Evolutionary conservation across 2,888 invertebrate species (phyloP).

Genomic region (Drosophila lutescens): DNA sequence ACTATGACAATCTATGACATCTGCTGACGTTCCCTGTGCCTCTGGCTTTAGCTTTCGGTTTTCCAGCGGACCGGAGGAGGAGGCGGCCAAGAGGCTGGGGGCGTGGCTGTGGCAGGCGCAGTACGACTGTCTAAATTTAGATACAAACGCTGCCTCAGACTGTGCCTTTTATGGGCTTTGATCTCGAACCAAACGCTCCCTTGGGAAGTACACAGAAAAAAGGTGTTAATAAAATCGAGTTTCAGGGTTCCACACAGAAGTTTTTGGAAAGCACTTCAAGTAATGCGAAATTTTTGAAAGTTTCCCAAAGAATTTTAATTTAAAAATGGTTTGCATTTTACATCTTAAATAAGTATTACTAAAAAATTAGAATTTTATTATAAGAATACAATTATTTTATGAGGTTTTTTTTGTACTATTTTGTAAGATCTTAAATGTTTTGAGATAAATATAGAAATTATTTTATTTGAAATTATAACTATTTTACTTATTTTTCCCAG

Average conservation of each 20-base stretch:
- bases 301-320: no score
- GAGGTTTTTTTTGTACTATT: no score
- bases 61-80: neutral
- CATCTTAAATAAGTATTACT: no score
- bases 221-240: neutral
- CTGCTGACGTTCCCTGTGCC: slow-evolving; percentile 45
- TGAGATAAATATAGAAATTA: no score
- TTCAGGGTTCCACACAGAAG: no score
- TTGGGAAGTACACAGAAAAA: slow-evolving; percentile 10
- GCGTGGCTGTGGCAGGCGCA: slow-evolving; percentile 13
- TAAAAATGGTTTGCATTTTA: no score
- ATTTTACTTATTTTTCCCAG: neutral
- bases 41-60: slow-evolving; percentile 20
- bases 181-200: slow-evolving; percentile 55
- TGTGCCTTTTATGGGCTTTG: slow-evolving; percentile 73
- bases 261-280: no score
- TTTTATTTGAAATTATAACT: neutral
- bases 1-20: slow-evolving; percentile 74
- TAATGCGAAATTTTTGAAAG: no score
- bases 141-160: slow-evolving; percentile 57
- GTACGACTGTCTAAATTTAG: slow-evolving; percentile 72
- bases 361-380: no score
- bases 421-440: no score
- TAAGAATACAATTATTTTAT: no score
- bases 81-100: slow-evolving; percentile 3